Evolutionary conservation across 2,888 invertebrate species (phyloP).

Genomic region (Pseudococcus longispinus): DNA sequence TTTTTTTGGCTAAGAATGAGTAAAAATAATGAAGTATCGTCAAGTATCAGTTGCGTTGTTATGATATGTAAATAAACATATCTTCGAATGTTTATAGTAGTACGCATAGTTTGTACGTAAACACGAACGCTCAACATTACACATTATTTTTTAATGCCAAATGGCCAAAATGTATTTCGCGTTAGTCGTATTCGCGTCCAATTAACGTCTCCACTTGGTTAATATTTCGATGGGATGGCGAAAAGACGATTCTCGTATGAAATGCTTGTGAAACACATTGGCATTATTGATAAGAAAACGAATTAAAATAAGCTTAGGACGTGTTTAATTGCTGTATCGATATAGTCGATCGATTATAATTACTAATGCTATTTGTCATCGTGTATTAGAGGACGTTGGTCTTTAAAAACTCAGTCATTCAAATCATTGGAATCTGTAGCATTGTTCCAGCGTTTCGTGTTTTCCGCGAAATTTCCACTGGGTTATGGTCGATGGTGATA

Average conservation of each 20-base stretch:
- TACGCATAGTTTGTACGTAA: not conserved
- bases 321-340: not conserved
- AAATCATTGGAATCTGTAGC: not conserved
- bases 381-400: not conserved
- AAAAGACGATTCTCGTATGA: not conserved
- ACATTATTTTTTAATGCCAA: not conserved
- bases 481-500: not conserved
- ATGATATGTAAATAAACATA: slow-evolving; percentile 26
- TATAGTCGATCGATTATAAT: not conserved
- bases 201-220: not conserved
- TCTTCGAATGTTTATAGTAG: slow-evolving; percentile 20
- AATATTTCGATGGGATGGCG: not conserved
- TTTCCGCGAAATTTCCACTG: not conserved
- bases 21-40: not conserved
- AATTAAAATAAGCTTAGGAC: not conserved
- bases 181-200: not conserved
- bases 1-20: not conserved
- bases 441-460: not conserved
- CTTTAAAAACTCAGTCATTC: not conserved
- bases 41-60: not conserved
- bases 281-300: not conserved
- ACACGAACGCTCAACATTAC: not conserved
- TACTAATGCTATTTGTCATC: not conserved
- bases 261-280: not conserved
- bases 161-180: not conserved